Percentiles rank a stretch among this genome's conserved stretches.
Conservation (phyloP, 2,888 invertebrate genomes). For the Ophion slaviceki region DNA sequence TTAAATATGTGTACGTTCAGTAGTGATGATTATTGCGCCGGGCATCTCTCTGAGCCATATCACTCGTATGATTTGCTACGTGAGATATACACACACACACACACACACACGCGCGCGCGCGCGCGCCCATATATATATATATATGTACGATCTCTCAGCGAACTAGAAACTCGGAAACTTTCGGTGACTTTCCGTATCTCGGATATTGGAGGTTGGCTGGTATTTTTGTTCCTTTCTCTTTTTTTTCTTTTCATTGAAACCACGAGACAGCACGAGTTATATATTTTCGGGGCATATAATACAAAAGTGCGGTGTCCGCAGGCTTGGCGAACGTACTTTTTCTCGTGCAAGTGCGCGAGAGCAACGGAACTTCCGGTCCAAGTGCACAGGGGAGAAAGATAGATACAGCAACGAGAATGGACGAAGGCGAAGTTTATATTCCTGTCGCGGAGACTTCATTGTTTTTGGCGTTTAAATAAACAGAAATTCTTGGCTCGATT, state of each 20-base stretch:
- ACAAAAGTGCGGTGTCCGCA: slow-evolving; percentile 24
- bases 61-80: neutral
- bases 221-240: neutral
- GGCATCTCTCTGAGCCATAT: neutral
- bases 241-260: slow-evolving; percentile 18
- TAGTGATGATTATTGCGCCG: neutral
- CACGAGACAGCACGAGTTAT: slow-evolving; percentile 39
- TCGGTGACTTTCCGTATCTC: slow-evolving; percentile 23
- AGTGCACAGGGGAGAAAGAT: slow-evolving; percentile 6
- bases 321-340: slow-evolving; percentile 18
- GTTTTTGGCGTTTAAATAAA: slow-evolving; percentile 78
- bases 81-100: too few relatives aligned
- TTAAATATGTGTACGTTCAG: too few relatives aligned
- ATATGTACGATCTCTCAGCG: neutral
- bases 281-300: slow-evolving; percentile 66
- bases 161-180: neutral
- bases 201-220: neutral
- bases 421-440: slow-evolving; percentile 70
- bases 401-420: neutral
- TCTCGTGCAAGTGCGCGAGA: slow-evolving; percentile 40
- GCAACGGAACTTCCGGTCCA: slow-evolving; percentile 64
- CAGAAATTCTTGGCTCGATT: slow-evolving; percentile 76
- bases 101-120: too few relatives aligned
- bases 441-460: slow-evolving; percentile 70
- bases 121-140: neutral